Base-by-base conservation (phyloP, 2,113 vertebrate genomes). In the Camelus bactrianus region DNA sequence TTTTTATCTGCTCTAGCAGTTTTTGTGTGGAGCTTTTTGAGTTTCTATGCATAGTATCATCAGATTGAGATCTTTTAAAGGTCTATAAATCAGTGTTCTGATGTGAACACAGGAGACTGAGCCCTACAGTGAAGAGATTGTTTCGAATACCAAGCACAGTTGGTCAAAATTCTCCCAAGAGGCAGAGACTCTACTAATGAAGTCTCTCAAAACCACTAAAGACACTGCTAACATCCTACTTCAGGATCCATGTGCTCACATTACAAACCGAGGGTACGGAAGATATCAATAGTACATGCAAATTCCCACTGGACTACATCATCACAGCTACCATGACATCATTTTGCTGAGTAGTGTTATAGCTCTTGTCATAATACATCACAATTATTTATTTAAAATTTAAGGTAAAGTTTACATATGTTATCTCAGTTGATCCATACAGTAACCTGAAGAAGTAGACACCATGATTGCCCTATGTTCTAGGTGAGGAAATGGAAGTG, bases 231-330 rank as follows among this genome's bases (percentile, higher is more conserved):
- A 2, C 56, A 1, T n/a, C 67, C 93, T 14, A 38, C 67, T 42
- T 86, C 8, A 56, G 58, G 16, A 11, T 72, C 32, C 48, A 30
- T 1, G 15, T 8, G 5, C 48, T 54, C 35, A 32, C 42, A 32
- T 10, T 42, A 75, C 54, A 11, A 79, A 28, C 16, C 64, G n/a
- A 22, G 15, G 6, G 3, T n/a, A 72, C 20, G 62, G 50, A 56
- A 56, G 77, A n/a, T n/a, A 64, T 2, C 3, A 0, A 28, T 24
- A 8, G 28, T 32, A 38, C 16, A 0, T 3, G 42, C 35, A 17
- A 91, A 88, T 15, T 24, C 30, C 35, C 13, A 19, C 50, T 12
- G 22, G 38, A 48, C n/a, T 67, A 62, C 35, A 7, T 56, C 54
- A 86, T 17, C n/a, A n/a, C 20, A 48, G 77, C 56, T 56, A 56